A percentile compares a stretch with the other conserved stretches of the same genome.
Evolutionary conservation across 2,797 vertebrate genomes (phyloP).

Genomic region (Catostomus latipinnis): DNA sequence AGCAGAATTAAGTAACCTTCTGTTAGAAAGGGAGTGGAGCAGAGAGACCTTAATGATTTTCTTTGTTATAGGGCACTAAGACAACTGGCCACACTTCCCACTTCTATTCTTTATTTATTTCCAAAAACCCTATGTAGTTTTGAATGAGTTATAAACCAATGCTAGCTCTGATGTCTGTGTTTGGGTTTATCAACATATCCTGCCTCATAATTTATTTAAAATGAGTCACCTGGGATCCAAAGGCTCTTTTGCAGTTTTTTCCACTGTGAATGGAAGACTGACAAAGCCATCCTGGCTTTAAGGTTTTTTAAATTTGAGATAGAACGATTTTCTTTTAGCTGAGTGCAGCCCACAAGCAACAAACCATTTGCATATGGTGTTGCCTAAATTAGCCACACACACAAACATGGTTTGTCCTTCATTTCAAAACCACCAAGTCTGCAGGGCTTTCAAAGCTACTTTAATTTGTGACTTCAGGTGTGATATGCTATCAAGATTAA

Average conservation of each 20-base stretch:
- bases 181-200: conserved; percentile 27
- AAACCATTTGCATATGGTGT: not conserved
- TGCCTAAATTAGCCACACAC: not conserved
- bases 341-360: not conserved
- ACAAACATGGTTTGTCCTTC: not conserved
- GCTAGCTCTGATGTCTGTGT: not conserved
- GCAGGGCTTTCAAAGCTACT: not conserved
- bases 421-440: not conserved
- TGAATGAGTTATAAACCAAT: conserved; percentile 28
- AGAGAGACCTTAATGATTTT: conserved; percentile 61
- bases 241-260: not conserved
- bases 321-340: conserved; percentile 21
- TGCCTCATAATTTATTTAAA: conserved; percentile 31
- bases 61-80: conserved; percentile 75
- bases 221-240: conserved; percentile 32
- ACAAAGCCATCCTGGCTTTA: conserved; percentile 16
- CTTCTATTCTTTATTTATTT: not conserved
- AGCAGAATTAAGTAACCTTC: conserved; percentile 70
- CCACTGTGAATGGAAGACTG: conserved; percentile 13
- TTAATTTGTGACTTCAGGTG: conserved; percentile 1
- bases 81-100: conserved; percentile 64
- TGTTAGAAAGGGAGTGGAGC: conserved; percentile 42
- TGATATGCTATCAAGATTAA: not conserved
- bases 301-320: not conserved
- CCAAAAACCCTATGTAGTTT: not conserved